Conservation (phyloP, 2,113 vertebrate genomes). For the Calidris pugnax region DNA sequence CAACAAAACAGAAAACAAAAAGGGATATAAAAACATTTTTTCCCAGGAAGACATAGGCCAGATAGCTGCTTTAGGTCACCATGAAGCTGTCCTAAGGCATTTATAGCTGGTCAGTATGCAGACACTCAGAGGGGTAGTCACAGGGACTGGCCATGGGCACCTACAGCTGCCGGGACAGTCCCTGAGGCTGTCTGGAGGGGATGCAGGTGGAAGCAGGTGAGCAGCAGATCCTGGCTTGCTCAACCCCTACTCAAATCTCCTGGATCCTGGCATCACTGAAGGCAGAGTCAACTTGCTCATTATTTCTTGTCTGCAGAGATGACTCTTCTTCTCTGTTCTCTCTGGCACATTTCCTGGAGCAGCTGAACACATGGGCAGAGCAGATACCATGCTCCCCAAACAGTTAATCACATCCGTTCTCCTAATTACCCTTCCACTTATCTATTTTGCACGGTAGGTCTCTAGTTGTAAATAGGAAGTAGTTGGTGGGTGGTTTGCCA, state of each 20-base stretch:
- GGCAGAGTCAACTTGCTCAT: neutral
- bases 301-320: neutral
- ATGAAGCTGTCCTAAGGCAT: neutral
- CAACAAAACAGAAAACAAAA: neutral
- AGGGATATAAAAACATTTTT: neutral
- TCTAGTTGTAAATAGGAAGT: neutral
- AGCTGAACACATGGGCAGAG: neutral
- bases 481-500: neutral
- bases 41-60: neutral
- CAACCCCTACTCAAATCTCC: neutral
- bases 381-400: neutral
- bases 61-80: neutral
- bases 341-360: neutral
- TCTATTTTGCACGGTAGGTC: neutral
- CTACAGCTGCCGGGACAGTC: neutral
- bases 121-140: neutral
- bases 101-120: neutral
- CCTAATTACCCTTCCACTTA: constrained; percentile 1
- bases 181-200: neutral
- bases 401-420: neutral
- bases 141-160: fast-evolving
- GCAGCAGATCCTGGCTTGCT: neutral
- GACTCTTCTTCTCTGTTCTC: neutral
- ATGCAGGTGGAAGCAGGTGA: neutral
- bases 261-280: fast-evolving